phyloP scores from a whole-genome alignment of 2,888 invertebrate species.

The Lissonota sp. region DNA sequence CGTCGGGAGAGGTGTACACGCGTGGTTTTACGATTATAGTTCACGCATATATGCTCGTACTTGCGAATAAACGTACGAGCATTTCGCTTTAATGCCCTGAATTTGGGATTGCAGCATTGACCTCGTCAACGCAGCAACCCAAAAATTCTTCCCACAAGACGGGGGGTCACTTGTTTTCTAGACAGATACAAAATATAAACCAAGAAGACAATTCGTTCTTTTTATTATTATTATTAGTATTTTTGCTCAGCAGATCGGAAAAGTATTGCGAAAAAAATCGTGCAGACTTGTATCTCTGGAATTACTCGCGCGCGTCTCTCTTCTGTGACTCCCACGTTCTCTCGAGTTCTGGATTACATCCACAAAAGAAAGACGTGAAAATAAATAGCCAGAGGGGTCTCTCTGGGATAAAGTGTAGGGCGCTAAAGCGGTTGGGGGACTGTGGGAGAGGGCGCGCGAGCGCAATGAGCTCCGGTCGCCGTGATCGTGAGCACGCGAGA shows the following conservation, averaged over 20 bases:
- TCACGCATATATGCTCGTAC: slow-evolving; percentile 27
- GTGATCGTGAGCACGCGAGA: slow-evolving; percentile 65
- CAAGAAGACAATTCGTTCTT: slow-evolving; percentile 18
- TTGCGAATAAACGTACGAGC: not conserved
- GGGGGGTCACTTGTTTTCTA: slow-evolving; percentile 8
- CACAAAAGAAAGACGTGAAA: slow-evolving; percentile 60
- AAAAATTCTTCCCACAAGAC: slow-evolving; percentile 19
- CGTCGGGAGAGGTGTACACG: slow-evolving; percentile 22
- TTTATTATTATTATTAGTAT: not conserved
- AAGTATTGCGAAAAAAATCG: slow-evolving; percentile 59
- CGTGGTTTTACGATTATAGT: slow-evolving; percentile 73
- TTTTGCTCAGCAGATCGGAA: slow-evolving; percentile 14
- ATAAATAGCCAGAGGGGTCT: slow-evolving; percentile 65
- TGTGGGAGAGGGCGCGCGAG: slow-evolving; percentile 54
- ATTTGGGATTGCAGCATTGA: slow-evolving; percentile 36
- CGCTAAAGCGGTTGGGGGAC: slow-evolving; percentile 23
- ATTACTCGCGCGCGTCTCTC: slow-evolving; percentile 38
- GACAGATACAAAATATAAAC: slow-evolving; percentile 20
- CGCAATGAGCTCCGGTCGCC: slow-evolving; percentile 34
- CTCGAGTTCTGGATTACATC: slow-evolving; percentile 49
- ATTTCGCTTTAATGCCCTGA: slow-evolving; percentile 43
- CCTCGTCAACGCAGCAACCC: not conserved
- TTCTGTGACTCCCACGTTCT: slow-evolving; percentile 61
- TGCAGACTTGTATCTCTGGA: slow-evolving; percentile 45
- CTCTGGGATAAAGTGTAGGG: slow-evolving; percentile 38